These are phyloP conservation scores for Coilia nasus DNA, from an alignment of 2,797 vertebrate species.

Conservation along the genomic window DNA sequence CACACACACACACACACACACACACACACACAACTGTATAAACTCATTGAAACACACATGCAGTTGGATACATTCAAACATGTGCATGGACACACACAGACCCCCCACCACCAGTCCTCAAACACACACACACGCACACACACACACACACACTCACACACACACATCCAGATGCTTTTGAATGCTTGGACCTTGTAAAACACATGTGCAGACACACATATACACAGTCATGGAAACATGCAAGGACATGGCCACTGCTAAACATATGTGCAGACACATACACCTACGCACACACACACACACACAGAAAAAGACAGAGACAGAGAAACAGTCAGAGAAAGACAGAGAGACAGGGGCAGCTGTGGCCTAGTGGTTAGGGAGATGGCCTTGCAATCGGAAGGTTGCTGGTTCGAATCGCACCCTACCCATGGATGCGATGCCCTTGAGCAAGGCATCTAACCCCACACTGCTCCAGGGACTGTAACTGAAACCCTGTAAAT, in stretches of 20 bases:
- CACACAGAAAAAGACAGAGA: not conserved
- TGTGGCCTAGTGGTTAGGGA: too few relatives aligned
- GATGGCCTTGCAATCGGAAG: too few relatives aligned
- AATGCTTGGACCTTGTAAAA: not conserved
- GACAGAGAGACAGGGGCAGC: not conserved
- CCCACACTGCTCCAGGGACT: too few relatives aligned
- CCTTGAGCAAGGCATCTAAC: too few relatives aligned
- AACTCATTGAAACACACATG: not conserved
- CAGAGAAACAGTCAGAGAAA: not conserved
- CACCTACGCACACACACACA: not conserved
- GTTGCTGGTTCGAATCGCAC: too few relatives aligned
- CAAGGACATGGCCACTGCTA: not conserved
- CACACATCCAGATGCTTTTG: slow-evolving; percentile 11
- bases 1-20: not conserved
- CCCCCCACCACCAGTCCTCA: not conserved
- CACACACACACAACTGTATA: not conserved
- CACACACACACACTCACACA: not conserved
- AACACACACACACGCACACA: not conserved
- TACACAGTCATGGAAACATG: slow-evolving; percentile 6
- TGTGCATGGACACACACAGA: too few relatives aligned
- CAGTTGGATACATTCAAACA: too few relatives aligned
- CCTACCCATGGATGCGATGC: too few relatives aligned
- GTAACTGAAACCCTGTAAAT: too few relatives aligned
- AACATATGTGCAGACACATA: slow-evolving; percentile 20
- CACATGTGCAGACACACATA: not conserved